A percentile compares a stretch with the other conserved stretches of the same genome.
Conservation (phyloP, 2,888 invertebrate genomes). For the Noctua janthina region DNA sequence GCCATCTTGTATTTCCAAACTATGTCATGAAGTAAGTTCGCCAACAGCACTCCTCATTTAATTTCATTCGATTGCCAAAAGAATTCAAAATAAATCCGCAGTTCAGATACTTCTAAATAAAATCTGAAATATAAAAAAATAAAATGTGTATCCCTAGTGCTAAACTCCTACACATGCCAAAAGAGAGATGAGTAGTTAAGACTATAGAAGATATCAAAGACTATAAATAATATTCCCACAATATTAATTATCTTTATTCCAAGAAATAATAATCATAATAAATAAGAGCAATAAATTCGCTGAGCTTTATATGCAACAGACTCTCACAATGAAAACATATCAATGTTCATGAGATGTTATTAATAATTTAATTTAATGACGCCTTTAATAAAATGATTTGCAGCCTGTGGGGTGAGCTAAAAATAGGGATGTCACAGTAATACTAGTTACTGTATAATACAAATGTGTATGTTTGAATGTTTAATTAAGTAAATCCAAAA, state of each 20-base stretch:
- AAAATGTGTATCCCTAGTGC: not conserved
- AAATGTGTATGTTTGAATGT: not conserved
- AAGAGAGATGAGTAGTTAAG: not conserved
- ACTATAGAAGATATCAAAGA: not conserved
- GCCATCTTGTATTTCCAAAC: not conserved
- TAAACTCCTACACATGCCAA: not conserved
- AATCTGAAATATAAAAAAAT: not conserved
- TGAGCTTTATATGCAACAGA: constrained; percentile 43
- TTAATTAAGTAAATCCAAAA: not conserved
- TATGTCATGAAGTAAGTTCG: not conserved
- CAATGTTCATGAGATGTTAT: not conserved
- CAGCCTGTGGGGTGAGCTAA: constrained; percentile 14
- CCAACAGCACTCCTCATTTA: not conserved
- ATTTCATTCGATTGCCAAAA: not conserved
- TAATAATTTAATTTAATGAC: constrained; percentile 27
- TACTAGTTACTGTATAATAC: not conserved
- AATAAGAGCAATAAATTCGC: constrained; percentile 23
- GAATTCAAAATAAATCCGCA: not conserved
- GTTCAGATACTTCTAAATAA: too few relatives aligned
- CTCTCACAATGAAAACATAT: constrained; percentile 30
- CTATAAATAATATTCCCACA: constrained; percentile 15
- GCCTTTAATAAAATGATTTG: constrained; percentile 28
- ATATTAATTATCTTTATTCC: constrained; percentile 13
- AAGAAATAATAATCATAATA: constrained; percentile 30
- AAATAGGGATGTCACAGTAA: constrained; percentile 20